phyloP scores from a whole-genome alignment of 2,113 vertebrate species.

The Boleophthalmus pectinirostris region DNA sequence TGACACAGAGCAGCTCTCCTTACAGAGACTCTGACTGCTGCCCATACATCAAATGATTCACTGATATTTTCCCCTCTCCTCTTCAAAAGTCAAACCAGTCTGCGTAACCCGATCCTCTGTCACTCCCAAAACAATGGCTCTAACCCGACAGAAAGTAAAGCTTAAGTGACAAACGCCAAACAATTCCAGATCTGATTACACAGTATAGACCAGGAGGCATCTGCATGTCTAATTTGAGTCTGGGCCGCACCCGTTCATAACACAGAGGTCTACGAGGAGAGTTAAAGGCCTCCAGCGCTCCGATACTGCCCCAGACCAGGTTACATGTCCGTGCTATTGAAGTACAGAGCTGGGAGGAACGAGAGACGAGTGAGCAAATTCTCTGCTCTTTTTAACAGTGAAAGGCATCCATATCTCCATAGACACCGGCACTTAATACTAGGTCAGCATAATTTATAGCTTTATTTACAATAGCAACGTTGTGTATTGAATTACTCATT shows the following conservation, averaged over 20 bases:
- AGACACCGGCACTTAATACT: conserved; percentile 13
- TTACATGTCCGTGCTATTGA: conserved; percentile 62
- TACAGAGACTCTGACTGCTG: conserved; percentile 59
- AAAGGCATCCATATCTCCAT: conserved; percentile 29
- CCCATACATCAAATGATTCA: conserved; percentile 56
- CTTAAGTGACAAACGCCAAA: conserved; percentile 32
- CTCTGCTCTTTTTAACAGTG: conserved; percentile 12
- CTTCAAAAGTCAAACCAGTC: conserved; percentile 41
- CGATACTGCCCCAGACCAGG: conserved; percentile 22
- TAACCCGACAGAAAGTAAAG: conserved; percentile 22
- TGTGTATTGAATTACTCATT: neutral
- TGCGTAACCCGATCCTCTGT: conserved; percentile 25
- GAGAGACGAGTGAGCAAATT: conserved; percentile 9
- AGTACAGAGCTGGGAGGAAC: conserved; percentile 24
- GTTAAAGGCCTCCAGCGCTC: conserved; percentile 37
- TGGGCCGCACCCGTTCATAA: conserved; percentile 24
- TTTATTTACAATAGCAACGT: neutral
- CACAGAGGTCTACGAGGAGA: conserved; percentile 29
- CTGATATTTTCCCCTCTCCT: conserved; percentile 47
- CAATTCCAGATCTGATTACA: conserved; percentile 41
- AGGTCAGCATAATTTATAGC: conserved; percentile 1
- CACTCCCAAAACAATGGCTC: conserved; percentile 24
- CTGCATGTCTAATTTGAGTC: conserved; percentile 37
- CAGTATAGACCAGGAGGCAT: conserved; percentile 25
- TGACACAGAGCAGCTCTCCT: conserved; percentile 14